Evolutionary conservation across 1,140 invertebrate species (phyloP).

Genomic region (Drosophila nigrodunni): DNA sequence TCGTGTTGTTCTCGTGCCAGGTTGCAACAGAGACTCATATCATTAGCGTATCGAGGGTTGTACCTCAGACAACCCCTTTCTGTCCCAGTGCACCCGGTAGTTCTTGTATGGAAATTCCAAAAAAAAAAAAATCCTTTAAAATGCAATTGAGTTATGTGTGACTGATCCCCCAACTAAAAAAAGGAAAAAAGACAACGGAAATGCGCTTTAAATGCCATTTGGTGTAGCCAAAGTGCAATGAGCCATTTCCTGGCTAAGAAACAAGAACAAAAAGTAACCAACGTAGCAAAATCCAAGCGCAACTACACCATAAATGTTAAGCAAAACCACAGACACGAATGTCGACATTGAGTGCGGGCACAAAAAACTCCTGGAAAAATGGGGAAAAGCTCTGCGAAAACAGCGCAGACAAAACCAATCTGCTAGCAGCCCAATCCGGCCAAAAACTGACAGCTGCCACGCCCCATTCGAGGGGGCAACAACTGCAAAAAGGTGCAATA

Average conservation of each 20-base stretch:
- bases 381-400: conserved; percentile 22
- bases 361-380: conserved; percentile 3
- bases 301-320: conserved; percentile 76
- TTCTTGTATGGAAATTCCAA: conserved; percentile 22
- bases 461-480: conserved; percentile 20
- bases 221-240: conserved; percentile 82
- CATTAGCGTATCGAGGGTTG: conserved; percentile 68
- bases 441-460: conserved; percentile 65
- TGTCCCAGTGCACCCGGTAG: not conserved
- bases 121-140: conserved; percentile 34
- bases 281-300: not conserved
- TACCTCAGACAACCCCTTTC: conserved; percentile 36
- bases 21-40: conserved; percentile 44
- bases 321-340: conserved; percentile 75
- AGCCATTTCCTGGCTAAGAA: conserved; percentile 64
- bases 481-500: conserved; percentile 55
- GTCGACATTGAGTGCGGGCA: conserved; percentile 33
- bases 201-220: conserved; percentile 79
- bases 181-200: conserved; percentile 54
- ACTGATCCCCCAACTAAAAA: conserved; percentile 34
- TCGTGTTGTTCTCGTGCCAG: conserved; percentile 39
- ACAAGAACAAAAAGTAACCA: conserved; percentile 1
- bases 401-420: conserved; percentile 76
- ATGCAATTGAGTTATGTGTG: conserved; percentile 70
- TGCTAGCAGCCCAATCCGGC: conserved; percentile 67